These are phyloP conservation scores for Macrophya alboannulata DNA, from an alignment of 2,888 invertebrate species.

Conservation along the genomic window DNA sequence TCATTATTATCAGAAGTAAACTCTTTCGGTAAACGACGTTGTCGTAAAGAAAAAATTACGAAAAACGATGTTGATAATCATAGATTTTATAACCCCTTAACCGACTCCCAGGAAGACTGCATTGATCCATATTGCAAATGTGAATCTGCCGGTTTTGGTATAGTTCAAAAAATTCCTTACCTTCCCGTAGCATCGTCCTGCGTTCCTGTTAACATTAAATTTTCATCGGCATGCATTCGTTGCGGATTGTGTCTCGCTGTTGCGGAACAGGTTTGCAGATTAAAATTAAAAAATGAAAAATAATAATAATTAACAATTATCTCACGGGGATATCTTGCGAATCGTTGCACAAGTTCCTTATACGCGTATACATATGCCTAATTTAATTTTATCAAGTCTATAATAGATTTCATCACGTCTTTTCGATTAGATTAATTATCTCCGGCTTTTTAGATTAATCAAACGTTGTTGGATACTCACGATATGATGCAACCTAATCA, in stretches of 20 bases:
- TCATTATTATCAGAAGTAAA: constrained; percentile 7
- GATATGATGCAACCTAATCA: constrained; percentile 64
- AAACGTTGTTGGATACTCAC: constrained; percentile 70
- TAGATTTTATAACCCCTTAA: constrained; percentile 38
- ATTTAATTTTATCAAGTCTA: no score
- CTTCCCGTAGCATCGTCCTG: constrained; percentile 54
- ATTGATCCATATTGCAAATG: constrained; percentile 67
- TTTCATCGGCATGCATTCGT: constrained; percentile 74
- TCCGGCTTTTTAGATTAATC: constrained; percentile 69
- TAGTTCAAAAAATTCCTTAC: constrained; percentile 72
- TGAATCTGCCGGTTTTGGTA: constrained; percentile 63
- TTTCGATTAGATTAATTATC: constrained; percentile 20
- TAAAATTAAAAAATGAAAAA: neutral
- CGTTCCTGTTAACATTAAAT: constrained; percentile 64
- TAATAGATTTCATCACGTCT: neutral
- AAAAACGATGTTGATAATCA: neutral
- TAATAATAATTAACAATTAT: neutral
- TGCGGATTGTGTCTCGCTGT: constrained; percentile 74
- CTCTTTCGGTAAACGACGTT: constrained; percentile 54
- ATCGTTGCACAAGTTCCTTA: no score
- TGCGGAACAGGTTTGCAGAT: constrained; percentile 70
- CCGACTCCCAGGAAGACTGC: constrained; percentile 43
- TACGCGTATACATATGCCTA: no score
- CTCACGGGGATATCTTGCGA: neutral
- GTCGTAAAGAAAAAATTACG: constrained; percentile 21